Conservation (phyloP, 1,140 invertebrate genomes). For the Nomia melanderi region DNA sequence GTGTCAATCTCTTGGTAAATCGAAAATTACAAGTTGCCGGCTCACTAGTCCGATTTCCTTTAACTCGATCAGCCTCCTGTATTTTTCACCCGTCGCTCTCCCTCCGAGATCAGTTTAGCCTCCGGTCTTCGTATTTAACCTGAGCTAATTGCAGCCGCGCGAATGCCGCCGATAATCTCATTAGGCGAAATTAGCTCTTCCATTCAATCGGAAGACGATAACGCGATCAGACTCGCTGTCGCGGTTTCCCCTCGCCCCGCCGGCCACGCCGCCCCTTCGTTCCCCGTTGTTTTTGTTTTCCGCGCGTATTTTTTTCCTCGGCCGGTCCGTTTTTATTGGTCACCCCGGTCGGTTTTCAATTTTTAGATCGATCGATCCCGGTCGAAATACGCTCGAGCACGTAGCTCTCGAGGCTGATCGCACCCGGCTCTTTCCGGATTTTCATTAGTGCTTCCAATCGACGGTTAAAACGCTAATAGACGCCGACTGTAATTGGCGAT, state of each 20-base stretch:
- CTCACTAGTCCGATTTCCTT: constrained; percentile 13
- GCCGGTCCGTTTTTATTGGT: neutral
- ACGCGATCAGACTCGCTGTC: constrained; percentile 24
- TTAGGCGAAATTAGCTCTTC: constrained; percentile 51
- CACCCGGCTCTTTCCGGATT: constrained; percentile 4
- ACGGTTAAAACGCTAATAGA: constrained; percentile 19
- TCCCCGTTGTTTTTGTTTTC: neutral
- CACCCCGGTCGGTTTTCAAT: constrained; percentile 3
- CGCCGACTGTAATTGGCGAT: constrained; percentile 20
- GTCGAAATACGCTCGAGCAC: constrained; percentile 2
- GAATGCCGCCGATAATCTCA: constrained; percentile 41
- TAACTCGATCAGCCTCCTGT: constrained; percentile 23
- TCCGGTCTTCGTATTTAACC: constrained; percentile 34
- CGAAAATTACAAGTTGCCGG: constrained; percentile 26
- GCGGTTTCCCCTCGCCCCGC: neutral
- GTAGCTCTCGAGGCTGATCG: neutral
- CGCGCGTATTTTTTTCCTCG: no score
- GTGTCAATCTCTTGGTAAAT: constrained; percentile 22
- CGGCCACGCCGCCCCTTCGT: constrained; percentile 2
- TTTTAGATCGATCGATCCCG: neutral
- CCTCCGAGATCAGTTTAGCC: neutral
- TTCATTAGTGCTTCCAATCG: constrained; percentile 14
- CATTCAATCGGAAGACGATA: constrained; percentile 31
- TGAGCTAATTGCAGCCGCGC: constrained; percentile 40
- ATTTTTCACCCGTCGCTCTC: neutral